phyloP scores from a whole-genome alignment of 2,797 vertebrate species.

The Thaleichthys pacificus region DNA sequence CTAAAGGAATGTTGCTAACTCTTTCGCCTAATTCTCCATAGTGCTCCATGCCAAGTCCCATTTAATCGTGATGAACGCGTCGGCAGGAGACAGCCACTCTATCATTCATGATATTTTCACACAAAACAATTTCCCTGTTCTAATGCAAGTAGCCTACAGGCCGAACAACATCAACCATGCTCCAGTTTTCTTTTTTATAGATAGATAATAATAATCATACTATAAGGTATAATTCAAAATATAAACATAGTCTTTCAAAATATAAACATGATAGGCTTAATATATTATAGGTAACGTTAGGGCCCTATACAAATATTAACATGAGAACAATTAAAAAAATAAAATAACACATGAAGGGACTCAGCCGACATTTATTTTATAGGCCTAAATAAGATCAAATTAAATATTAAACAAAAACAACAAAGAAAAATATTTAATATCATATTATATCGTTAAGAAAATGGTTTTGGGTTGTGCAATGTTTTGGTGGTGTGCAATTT shows the following conservation, averaged over 20 bases:
- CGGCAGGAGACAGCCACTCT: slow-evolving; percentile 73
- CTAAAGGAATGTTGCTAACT: slow-evolving; percentile 71
- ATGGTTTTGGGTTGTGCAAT: not conserved
- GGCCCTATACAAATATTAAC: not conserved
- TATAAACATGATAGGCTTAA: not conserved
- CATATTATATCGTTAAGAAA: no score
- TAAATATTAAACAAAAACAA: not conserved
- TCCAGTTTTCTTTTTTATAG: slow-evolving; percentile 4
- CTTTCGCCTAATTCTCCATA: slow-evolving; percentile 67
- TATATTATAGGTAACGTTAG: not conserved
- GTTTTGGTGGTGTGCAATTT: no score
- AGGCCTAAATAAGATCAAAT: not conserved
- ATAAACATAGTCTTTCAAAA: not conserved
- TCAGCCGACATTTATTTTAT: slow-evolving; percentile 16
- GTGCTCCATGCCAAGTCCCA: slow-evolving; percentile 67
- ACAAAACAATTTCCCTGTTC: slow-evolving; percentile 33
- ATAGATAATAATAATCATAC: not conserved
- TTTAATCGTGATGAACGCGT: slow-evolving; percentile 70
- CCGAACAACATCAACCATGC: not conserved
- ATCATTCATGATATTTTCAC: slow-evolving; percentile 73
- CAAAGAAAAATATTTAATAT: no score
- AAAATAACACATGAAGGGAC: not conserved
- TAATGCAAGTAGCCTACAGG: slow-evolving; percentile 4
- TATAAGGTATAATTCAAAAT: not conserved
- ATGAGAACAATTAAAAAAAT: not conserved